phyloP scores from a whole-genome alignment of 2,888 invertebrate species.

The Polietes domitor region DNA sequence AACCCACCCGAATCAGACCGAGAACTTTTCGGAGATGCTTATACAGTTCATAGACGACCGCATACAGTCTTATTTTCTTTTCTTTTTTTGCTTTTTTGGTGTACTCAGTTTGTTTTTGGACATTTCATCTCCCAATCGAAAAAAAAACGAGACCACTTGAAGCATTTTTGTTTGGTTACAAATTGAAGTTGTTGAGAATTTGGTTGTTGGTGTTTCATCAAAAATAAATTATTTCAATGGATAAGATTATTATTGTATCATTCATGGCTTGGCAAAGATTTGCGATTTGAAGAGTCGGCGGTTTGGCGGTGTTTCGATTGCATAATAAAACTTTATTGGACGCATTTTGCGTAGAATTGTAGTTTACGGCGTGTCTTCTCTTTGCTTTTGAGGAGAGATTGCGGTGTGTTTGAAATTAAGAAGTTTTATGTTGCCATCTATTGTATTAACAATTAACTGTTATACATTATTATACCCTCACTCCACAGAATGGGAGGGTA shows the following conservation, averaged over 20 bases:
- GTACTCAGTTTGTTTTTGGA: neutral
- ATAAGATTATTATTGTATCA: neutral
- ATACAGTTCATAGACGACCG: neutral
- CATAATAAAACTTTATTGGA: no score
- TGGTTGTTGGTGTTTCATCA: neutral
- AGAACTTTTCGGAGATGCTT: neutral
- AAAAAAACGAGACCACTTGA: slow-evolving; percentile 14
- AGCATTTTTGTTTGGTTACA: neutral
- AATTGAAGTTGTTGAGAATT: slow-evolving; percentile 8
- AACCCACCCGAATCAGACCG: no score
- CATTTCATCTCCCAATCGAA: neutral
- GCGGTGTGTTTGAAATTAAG: no score
- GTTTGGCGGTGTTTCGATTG: neutral
- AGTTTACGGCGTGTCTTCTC: no score
- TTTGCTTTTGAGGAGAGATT: no score
- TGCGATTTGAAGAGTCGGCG: neutral
- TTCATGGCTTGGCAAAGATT: neutral
- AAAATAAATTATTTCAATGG: slow-evolving; percentile 6
- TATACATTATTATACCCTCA: no score
- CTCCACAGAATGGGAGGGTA: no score
- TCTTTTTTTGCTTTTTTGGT: neutral
- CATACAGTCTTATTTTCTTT: slow-evolving; percentile 11
- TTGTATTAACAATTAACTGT: no score
- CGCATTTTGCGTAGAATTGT: no score
- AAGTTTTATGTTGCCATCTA: no score